Evolutionary conservation across 2,113 vertebrate species (phyloP).

Genomic region (Salvator merianae): DNA sequence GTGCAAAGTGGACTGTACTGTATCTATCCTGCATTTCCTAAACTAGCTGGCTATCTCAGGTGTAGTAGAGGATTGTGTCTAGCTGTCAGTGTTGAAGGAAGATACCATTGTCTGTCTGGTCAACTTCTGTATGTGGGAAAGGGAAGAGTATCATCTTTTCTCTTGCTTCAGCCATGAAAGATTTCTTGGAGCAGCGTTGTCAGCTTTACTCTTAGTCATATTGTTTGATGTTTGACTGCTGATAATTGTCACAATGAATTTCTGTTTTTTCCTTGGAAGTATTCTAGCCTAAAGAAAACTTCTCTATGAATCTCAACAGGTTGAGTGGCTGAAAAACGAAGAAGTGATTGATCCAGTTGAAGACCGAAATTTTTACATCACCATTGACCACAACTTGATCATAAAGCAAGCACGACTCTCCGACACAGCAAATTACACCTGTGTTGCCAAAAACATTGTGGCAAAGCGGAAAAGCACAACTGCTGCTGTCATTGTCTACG

Average conservation of each 20-base stretch:
- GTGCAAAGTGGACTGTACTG: no score
- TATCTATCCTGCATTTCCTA: no score
- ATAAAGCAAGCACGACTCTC: conserved; percentile 96
- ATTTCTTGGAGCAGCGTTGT: no score
- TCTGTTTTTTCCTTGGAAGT: background rate
- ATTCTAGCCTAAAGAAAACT: background rate
- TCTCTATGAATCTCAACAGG: conserved; percentile 69
- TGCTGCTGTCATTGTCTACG: conserved; percentile 92
- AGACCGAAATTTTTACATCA: conserved; percentile 95
- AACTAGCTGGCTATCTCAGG: no score
- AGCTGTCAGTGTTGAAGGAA: no score
- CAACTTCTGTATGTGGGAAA: no score
- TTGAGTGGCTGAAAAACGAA: conserved; percentile 95
- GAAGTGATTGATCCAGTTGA: conserved; percentile 91
- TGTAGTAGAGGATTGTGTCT: no score
- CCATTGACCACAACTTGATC: conserved; percentile 95
- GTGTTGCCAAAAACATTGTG: conserved; percentile 95
- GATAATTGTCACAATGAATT: background rate
- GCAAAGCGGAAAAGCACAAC: conserved; percentile 92
- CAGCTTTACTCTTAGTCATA: background rate
- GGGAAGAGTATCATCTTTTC: no score
- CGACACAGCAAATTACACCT: conserved; percentile 94
- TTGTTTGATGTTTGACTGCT: no score
- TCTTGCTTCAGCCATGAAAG: no score
- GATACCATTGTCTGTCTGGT: no score